Base-by-base conservation (phyloP, 1,140 invertebrate species). In the Mactra quadrangularis region DNA sequence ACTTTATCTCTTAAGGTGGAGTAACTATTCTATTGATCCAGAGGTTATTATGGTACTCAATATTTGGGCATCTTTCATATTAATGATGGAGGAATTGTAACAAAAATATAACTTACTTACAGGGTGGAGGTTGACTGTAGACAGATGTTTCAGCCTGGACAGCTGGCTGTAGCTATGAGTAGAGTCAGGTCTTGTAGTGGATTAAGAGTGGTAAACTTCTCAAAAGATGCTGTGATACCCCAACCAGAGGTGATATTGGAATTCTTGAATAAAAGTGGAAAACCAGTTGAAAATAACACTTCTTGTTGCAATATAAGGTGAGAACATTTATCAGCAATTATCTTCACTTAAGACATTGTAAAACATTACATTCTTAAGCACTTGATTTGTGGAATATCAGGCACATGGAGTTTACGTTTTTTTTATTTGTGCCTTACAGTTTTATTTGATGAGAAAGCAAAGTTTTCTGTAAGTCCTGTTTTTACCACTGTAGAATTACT, bases 121-220 rank as follows among this genome's bases (percentile, higher is more conserved):
- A 79, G 76, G 64, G 76, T 45, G 68, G 62, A 79, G 57, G 68
- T 82, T 15, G 78, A 82, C 57, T 72, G 78, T 45, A 60, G 78
- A 60, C 66, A 72, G 41, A 82, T 82, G 11, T 82, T 72, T 72
- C 78, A 82, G 31, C n/a, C 66, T 47, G 78, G 66, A 38, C 78
- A 82, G 45, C 38, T 82, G 9, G 78, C 66, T 62, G 78, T 72
- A 15, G 78, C 78, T 17, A 50, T 82, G 66, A 45, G 78, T 11
- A n/a, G 78, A 17, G 78, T 82, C 22, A 71, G 25, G 38, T 45
- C 52, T 50, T 55, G 38, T 38, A 33, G 53, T 71, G 78, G 68
- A 25, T 38, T 82, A 25, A n/a, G 66, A 25, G 78, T 82, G 52
- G 57, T 82, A 17, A 72, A 82, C 68, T 82, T 82, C 60, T 68